These are phyloP conservation scores for Malurus elegans DNA, from an alignment of 2,113 vertebrate genomes.

Conservation along the genomic window DNA sequence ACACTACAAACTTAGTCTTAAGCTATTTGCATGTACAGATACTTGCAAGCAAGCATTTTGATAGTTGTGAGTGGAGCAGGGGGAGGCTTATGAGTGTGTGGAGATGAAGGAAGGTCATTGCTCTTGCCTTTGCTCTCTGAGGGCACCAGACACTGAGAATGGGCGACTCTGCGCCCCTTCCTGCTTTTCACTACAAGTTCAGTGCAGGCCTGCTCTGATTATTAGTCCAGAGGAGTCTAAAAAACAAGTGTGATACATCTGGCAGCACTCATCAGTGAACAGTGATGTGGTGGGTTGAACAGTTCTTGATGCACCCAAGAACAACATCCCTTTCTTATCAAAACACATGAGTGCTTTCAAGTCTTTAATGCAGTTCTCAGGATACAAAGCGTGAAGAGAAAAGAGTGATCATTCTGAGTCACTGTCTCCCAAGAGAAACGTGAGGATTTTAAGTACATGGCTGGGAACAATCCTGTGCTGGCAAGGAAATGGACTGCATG, in stretches of 20 bases:
- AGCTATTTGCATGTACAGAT: neutral
- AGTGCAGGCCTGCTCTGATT: neutral
- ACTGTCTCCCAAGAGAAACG: slow-evolving; percentile 12
- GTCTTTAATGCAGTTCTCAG: neutral
- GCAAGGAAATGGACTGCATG: slow-evolving; percentile 36
- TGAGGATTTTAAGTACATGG: slow-evolving; percentile 10
- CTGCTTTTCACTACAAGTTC: neutral
- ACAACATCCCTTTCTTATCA: neutral
- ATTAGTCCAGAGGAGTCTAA: neutral
- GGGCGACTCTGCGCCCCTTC: neutral
- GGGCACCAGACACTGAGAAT: neutral
- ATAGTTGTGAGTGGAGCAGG: neutral
- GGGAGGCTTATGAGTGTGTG: neutral
- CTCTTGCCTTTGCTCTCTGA: neutral
- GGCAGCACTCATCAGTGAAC: neutral
- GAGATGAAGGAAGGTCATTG: neutral
- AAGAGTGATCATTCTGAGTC: slow-evolving; percentile 14
- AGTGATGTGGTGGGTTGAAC: neutral
- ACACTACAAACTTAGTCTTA: neutral
- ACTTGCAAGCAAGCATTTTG: neutral
- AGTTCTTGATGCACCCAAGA: neutral
- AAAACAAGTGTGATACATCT: neutral
- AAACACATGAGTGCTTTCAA: neutral
- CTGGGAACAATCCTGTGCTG: slow-evolving; percentile 19
- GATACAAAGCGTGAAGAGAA: neutral